Base-by-base conservation (phyloP, 2,113 vertebrate species). In the Gavia stellata region DNA sequence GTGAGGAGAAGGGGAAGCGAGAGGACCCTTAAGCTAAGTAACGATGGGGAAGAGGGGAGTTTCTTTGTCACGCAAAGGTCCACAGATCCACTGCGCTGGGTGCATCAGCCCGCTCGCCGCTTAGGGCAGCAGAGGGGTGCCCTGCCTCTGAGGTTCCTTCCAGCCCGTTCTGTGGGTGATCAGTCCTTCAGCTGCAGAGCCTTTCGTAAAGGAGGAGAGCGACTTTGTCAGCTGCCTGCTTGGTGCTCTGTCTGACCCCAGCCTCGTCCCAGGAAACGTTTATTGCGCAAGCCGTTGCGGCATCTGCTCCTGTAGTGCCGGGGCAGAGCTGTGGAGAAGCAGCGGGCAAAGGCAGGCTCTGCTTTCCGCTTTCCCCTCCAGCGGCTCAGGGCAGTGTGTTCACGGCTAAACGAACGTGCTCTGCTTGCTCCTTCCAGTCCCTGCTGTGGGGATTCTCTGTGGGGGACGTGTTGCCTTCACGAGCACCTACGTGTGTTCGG, bases 41-140 rank as follows among this genome's bases (percentile, higher is more conserved):
- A 23, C 34, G 80, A 17, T 23, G 61, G 82, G 79, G 24, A 31
- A 79, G 52, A 82, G 45, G 70, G 71, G 33, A 61, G 42, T 23
- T 75, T 29, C 45, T 80, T 65, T 61, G 71, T 31, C 58, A 25
- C 4, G 19, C 90, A 25, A 70, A 82, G 93, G 66, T 88, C 88
- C 93, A 47, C 94, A 81, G 93, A 92, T 92, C 81, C 89, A 75
- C 90, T 91, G 89, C 29, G 20, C 84, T 91, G 94, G 94, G 84
- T 25, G 73, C 78, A 0, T 91, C 89, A 84, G 94, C 89, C 85
- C 7, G 4, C 92, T 85, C 9, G 73, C 74, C 14, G 7, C 66
- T 33, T 44, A 2, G 62, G 63, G 87, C 85, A 83, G 83, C 92
- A 62, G 38, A 70, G 86, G 80, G 55, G 42, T 90, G 81, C 52